These are phyloP conservation scores for Deroptyus accipitrinus DNA, from an alignment of 2,113 vertebrate genomes.

Conservation along the genomic window DNA sequence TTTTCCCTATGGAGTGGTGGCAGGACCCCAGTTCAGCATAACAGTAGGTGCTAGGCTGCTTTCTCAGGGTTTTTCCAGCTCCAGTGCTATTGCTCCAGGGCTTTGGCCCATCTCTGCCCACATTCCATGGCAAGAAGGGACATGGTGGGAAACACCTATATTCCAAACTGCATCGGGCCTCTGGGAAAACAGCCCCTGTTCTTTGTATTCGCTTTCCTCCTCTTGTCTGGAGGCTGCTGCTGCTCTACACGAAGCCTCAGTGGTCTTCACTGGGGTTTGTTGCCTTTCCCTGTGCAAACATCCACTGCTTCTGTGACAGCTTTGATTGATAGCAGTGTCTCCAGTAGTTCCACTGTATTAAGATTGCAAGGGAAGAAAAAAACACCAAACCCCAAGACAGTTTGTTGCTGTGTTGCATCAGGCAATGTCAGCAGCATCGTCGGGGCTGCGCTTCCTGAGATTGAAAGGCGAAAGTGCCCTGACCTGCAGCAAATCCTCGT, in stretches of 20 bases:
- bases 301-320: background rate
- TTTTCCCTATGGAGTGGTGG: background rate
- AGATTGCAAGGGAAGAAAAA: background rate
- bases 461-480: background rate
- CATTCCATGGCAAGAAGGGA: background rate
- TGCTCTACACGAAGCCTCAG: accelerated
- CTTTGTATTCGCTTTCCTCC: background rate
- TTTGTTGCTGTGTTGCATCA: background rate
- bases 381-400: background rate
- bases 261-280: background rate
- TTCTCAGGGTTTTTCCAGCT: background rate
- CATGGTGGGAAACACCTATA: accelerated
- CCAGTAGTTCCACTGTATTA: background rate
- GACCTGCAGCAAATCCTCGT: background rate
- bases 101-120: background rate
- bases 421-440: background rate
- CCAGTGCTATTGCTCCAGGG: accelerated
- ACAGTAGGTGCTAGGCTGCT: accelerated
- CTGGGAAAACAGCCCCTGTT: background rate
- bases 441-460: background rate
- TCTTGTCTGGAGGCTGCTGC: background rate
- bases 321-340: background rate
- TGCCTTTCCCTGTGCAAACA: background rate
- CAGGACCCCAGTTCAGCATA: background rate
- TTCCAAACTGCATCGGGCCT: background rate